Evolutionary conservation across 1,140 invertebrate genomes (phyloP), one percentile per base, ranked within the genome.

Genomic region (Popillia japonica): DNA sequence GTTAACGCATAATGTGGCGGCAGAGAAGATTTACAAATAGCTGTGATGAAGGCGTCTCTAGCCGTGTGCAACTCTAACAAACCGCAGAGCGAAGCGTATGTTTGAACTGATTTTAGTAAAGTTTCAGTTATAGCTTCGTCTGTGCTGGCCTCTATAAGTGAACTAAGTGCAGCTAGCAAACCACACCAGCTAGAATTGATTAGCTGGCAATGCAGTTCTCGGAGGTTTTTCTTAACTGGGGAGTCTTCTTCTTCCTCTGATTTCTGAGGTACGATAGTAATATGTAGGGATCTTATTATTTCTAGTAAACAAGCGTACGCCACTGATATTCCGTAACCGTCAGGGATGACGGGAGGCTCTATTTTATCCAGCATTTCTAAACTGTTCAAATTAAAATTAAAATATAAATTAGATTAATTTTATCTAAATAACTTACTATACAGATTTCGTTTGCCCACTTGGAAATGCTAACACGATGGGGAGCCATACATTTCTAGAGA

Each of bases 171-270:
- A 82, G 96, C 95, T 14, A 99, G 89, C 40, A 99, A 88, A 6
- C 96, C 97, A 86, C 96, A 96, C 97, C 97, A 99, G 80, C 96
- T 97, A 0, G 97, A 99, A 84, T 96, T 96, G 3, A 99, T 93
- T 22, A 99, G 87, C 86, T 98, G 94, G 61, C 89, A 87, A 82
- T 93, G 91, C 9, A 94, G 84, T 76, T 90, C 89, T 77, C 88
- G 88, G 72, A 90, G 89, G 8, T 88, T 88, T 81, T 91, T 88
- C 9, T 82, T 83, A 9, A 76, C 22, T 23, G 76, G 48, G 9
- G 77, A 72, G 73, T 81, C 82, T 79, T 83, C 80, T 11, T 83
- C 80, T 40, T 86, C 85, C 41, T 81, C 82, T 73, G 87, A 87
- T 77, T 89, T 88, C 55, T 89, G 87, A 2, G 88, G 86, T 9